Base-by-base conservation (phyloP, 2,888 invertebrate species). In the Cataglyphis altisquamis region DNA sequence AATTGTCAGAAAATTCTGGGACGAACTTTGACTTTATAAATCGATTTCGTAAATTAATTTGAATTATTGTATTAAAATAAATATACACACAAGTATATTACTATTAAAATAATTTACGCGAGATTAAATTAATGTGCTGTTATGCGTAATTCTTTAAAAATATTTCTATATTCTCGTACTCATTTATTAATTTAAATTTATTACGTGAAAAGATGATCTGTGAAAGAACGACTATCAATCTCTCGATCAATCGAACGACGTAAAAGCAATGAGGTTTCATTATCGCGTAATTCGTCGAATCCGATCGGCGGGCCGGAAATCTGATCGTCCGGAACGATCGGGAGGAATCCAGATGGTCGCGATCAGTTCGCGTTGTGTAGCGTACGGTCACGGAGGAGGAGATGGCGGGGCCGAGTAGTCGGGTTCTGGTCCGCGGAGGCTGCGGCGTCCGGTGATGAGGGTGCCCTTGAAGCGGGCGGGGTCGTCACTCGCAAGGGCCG, bases 381-480 rank as follows among this genome's bases (percentile, higher is more conserved):
- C 15, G 55, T 45, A 60, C 78, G 45, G 60, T 45, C 78, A 60
- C 39, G 36, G 68, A 80, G 68, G 39, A 90, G 92, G 25, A 25
- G 25, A 92, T 91, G 90, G 90, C 67, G 68, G 55, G 70, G 21
- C n/a, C 9, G 73, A 9, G 77, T 57, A 55, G 77, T 91, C 91
- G 91, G 91, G 88, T 88, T 90, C 90, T 89, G 89, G 88, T 88
- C 86, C 89, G 77, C 77, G 91, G 91, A 91, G 89, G 91, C 90
- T 91, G 91, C 90, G 91, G 92, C 93, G 91, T 92, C 92, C 91
- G 78, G 70, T 70, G 90, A 88, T 90, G 90, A 88, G 90, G 91
- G 92, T 94, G 94, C 93, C 94, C 94, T 94, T 94, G 94, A 93
- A 92, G 91, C 93, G 92, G 94, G 94, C 94, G 93, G 94, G 94